These are phyloP conservation scores for Batillaria attramentaria DNA, from an alignment of 1,140 invertebrate genomes.

Conservation along the genomic window DNA sequence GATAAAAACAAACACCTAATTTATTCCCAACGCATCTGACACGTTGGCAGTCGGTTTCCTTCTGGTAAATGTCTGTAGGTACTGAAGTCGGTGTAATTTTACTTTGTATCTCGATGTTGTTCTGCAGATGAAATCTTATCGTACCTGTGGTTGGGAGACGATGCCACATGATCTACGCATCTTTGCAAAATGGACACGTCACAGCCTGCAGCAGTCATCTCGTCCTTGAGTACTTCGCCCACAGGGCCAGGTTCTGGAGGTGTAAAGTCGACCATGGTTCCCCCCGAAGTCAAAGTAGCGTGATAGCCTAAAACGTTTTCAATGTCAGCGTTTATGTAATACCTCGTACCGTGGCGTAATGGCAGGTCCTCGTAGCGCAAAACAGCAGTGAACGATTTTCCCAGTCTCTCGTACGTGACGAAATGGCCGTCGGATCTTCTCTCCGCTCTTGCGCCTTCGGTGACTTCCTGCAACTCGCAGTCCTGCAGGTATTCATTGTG, in stretches of 20 bases:
- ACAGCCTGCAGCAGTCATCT: constrained; percentile 35
- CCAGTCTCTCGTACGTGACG: constrained; percentile 48
- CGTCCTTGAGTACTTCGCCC: constrained; percentile 22
- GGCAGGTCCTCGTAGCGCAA: constrained; percentile 37
- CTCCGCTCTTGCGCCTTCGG: constrained; percentile 41
- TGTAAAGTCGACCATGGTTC: constrained; percentile 49
- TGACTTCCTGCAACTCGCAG: constrained; percentile 40
- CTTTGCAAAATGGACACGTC: constrained; percentile 43
- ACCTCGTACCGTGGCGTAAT: constrained; percentile 40
- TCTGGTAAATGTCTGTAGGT: no score
- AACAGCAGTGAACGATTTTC: constrained; percentile 32
- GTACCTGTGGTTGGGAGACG: constrained; percentile 46
- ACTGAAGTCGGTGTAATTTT: no score
- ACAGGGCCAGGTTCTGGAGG: constrained; percentile 44
- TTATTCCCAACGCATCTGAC: no score
- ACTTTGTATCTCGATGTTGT: no score
- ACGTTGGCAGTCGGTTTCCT: no score
- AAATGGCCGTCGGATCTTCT: constrained; percentile 40
- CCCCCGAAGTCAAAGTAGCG: constrained; percentile 37
- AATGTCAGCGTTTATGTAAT: constrained; percentile 46
- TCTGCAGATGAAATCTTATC: no score
- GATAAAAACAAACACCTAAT: no score
- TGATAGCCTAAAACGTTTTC: constrained; percentile 44
- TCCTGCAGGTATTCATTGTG: constrained; percentile 43
- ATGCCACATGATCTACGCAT: constrained; percentile 43